A percentile compares a stretch with the other conserved stretches of the same genome.
These are phyloP conservation scores for Galbula dea DNA, from an alignment of 2,113 vertebrate genomes.

Conservation along the genomic window DNA sequence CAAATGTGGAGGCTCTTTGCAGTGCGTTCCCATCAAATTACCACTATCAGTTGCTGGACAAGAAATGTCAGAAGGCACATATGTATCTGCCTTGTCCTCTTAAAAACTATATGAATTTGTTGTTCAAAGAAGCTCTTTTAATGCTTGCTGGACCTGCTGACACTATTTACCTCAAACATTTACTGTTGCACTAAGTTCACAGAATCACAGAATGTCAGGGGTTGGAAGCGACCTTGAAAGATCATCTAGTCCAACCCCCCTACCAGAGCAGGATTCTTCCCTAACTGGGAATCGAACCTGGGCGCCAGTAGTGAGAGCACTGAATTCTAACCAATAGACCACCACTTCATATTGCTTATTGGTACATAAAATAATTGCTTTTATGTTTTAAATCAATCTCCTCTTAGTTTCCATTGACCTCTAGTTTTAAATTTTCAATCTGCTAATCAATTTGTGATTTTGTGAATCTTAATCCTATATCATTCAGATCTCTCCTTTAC, in stretches of 20 bases:
- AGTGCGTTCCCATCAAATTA: background rate
- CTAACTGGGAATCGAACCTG: too few species aligned
- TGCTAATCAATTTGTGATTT: background rate
- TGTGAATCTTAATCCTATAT: background rate
- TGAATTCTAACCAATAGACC: too few species aligned
- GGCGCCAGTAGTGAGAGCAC: too few species aligned
- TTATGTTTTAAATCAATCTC: background rate
- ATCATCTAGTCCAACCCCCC: too few species aligned
- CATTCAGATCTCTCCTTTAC: background rate
- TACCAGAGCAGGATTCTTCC: too few species aligned
- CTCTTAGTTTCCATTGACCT: background rate
- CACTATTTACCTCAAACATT: background rate
- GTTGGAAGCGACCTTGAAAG: too few species aligned
- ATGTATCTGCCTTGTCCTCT: background rate
- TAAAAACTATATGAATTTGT: background rate
- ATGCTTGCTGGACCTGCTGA: background rate
- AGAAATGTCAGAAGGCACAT: background rate
- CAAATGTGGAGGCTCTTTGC: background rate
- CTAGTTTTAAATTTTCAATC: background rate
- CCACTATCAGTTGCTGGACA: fast-evolving
- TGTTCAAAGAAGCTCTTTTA: background rate
- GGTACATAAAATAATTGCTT: background rate
- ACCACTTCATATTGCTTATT: background rate
- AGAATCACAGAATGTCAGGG: too few species aligned
- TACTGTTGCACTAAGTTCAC: background rate